Percentiles rank a stretch among this genome's conserved stretches.
These are phyloP conservation scores for Macquaria ambigua DNA, from an alignment of 2,113 vertebrate genomes.

Conservation along the genomic window DNA sequence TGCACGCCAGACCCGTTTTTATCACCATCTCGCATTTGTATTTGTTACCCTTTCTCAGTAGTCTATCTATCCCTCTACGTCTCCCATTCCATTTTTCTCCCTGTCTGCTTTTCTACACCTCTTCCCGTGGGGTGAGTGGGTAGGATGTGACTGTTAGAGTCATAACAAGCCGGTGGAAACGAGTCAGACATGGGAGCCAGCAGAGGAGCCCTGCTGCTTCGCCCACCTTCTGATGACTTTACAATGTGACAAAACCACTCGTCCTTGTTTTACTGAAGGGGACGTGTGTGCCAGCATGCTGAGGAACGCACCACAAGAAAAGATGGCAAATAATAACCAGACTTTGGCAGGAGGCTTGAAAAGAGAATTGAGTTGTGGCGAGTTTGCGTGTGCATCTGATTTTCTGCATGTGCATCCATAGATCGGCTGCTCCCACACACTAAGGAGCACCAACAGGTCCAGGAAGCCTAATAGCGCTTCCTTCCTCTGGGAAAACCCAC, in stretches of 20 bases:
- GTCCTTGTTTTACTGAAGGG: slow-evolving; percentile 40
- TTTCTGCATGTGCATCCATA: neutral
- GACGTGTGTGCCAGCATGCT: slow-evolving; percentile 24
- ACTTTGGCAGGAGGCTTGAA: slow-evolving; percentile 1
- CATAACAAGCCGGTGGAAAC: slow-evolving; percentile 79
- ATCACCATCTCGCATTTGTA: slow-evolving; percentile 19
- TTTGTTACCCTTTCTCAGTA: slow-evolving; percentile 8
- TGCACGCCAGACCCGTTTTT: neutral
- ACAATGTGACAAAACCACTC: slow-evolving; percentile 74
- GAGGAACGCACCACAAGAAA: slow-evolving; percentile 14
- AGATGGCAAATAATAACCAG: slow-evolving; percentile 10
- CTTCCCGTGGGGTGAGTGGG: slow-evolving; percentile 65
- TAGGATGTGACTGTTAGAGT: slow-evolving; percentile 79
- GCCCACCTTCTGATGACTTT: slow-evolving; percentile 83
- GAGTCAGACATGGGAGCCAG: slow-evolving; percentile 67
- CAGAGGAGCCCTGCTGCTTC: slow-evolving; percentile 65
- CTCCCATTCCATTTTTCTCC: slow-evolving; percentile 2
- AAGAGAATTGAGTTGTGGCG: neutral
- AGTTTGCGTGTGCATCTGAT: neutral
- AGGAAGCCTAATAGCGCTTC: slow-evolving; percentile 58
- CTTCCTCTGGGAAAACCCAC: slow-evolving; percentile 77
- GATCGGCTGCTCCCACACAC: slow-evolving; percentile 36
- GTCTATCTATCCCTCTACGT: slow-evolving; percentile 1
- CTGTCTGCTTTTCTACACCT: slow-evolving; percentile 25
- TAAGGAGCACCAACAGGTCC: slow-evolving; percentile 37